Base-by-base conservation (phyloP, 2,888 invertebrate species). In the Acleris emargana region DNA sequence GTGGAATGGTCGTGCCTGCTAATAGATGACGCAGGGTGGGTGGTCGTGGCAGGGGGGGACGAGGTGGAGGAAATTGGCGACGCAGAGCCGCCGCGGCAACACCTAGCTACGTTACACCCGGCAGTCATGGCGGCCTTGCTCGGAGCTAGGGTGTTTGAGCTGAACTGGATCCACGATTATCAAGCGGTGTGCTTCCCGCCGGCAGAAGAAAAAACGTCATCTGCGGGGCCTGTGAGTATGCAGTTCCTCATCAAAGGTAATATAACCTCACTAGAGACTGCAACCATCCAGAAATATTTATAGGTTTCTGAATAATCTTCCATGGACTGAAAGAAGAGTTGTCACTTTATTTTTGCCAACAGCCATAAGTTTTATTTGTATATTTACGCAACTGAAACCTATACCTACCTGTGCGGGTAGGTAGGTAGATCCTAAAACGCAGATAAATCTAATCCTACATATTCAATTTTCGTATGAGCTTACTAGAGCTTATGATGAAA, bases 11-110 rank as follows among this genome's bases (percentile, higher is more conserved):
- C 81, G 0, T 92, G 91, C 70, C 76, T 91, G 50, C 63, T 92
- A n/a, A 75, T 91, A 3, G 91, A 92, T 74, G 91, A 92, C 54
- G 83, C 81, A 0, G 91, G 89, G 1, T 92, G 91, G 91, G 78
- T 92, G 9, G 81, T 91, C 5, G 79, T 87, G 1, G 32, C 32
- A 9, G 76, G 80, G n/a, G 83, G 83, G 11, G 75, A 71, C 5
- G 68, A 69, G 5, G 64, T 68, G n/a, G 71, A 79, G 2, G 72
- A 76, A 3, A 64, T 59, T 11, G 69, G 71, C 5, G 75, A 79
- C 0, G 82, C 80, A 7, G 76, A 76, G 2, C 82, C 81, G 0
- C 72, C 83, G 2, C 74, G 86, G 1, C 79, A 57, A 51, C 91
- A 92, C 69, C 78, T 92, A 7, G 82, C 89, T 0, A 77, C 79